phyloP scores from a whole-genome alignment of 2,888 invertebrate species.

The Portevinia maculata region DNA sequence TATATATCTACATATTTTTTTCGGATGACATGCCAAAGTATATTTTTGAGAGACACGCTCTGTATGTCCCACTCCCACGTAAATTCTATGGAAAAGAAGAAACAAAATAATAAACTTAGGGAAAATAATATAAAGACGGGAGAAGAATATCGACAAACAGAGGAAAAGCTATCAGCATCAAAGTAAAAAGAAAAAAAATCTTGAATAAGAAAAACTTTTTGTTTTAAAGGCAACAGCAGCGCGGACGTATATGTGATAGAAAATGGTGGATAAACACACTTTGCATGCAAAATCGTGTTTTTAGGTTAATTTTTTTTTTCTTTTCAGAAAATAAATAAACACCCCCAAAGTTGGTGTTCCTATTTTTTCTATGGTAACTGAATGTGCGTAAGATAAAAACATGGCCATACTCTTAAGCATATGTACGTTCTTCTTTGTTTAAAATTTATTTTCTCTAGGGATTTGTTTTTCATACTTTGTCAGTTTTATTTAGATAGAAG shows the following conservation, averaged over 20 bases:
- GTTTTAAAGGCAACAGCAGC: slow-evolving; percentile 48
- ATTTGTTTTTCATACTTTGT: slow-evolving; percentile 33
- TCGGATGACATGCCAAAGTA: slow-evolving; percentile 11
- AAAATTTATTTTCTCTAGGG: slow-evolving; percentile 46
- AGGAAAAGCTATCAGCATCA: slow-evolving; percentile 56
- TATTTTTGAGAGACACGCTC: slow-evolving; percentile 30
- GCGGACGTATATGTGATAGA: slow-evolving; percentile 25
- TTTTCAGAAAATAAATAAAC: slow-evolving; percentile 31
- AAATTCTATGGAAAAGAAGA: slow-evolving; percentile 8
- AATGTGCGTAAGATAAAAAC: slow-evolving; percentile 11
- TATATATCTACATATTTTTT: slow-evolving; percentile 24
- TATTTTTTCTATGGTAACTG: slow-evolving; percentile 38
- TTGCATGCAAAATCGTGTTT: slow-evolving; percentile 49
- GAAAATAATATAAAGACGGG: slow-evolving; percentile 21
- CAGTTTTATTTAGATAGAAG: slow-evolving; percentile 25
- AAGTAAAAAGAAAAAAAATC: slow-evolving; percentile 30
- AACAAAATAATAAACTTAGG: slow-evolving; percentile 45
- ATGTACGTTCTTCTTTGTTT: slow-evolving; percentile 46
- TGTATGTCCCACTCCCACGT: slow-evolving; percentile 13
- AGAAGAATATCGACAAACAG: slow-evolving; percentile 39
- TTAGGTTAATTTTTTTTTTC: slow-evolving; percentile 33
- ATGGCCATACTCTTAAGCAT: slow-evolving; percentile 11
- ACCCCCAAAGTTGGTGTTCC: slow-evolving; percentile 32
- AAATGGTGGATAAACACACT: slow-evolving; percentile 25
- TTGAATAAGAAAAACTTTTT: slow-evolving; percentile 48